Conservation (phyloP, 23 tunicate genomes). For the Trididemnum clinides region DNA sequence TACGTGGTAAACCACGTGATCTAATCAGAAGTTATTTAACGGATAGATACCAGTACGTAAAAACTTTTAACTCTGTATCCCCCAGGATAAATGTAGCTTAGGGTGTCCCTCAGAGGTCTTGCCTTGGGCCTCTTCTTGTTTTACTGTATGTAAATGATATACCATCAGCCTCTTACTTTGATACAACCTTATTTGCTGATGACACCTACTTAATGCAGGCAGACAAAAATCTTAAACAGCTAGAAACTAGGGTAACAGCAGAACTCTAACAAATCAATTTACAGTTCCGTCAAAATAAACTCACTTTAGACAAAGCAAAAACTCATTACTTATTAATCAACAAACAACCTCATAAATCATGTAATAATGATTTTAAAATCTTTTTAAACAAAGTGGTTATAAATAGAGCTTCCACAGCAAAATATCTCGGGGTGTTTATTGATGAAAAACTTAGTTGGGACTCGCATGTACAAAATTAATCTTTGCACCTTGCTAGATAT, state of each 20-base stretch:
- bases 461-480: neutral
- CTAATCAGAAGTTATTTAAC: conserved; percentile 9
- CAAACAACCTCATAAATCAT: conserved; percentile 14
- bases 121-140: conserved; percentile 10
- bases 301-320: neutral
- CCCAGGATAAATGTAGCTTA: neutral
- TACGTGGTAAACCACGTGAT: neutral
- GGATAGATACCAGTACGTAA: neutral
- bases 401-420: neutral
- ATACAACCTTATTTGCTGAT: conserved; percentile 11
- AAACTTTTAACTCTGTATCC: neutral
- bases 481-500: conserved; percentile 1
- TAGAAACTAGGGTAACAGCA: neutral
- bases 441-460: conserved; percentile 15
- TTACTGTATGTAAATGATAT: neutral
- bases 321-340: conserved; percentile 11
- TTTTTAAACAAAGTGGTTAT: neutral
- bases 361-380: neutral
- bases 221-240: neutral
- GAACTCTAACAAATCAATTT: neutral
- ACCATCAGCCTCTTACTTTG: neutral
- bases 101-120: conserved; percentile 9
- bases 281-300: neutral
- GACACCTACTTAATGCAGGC: neutral
- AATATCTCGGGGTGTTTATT: neutral